Evolutionary conservation across 1,140 invertebrate species (phyloP).

Genomic region (Solen grandis): DNA sequence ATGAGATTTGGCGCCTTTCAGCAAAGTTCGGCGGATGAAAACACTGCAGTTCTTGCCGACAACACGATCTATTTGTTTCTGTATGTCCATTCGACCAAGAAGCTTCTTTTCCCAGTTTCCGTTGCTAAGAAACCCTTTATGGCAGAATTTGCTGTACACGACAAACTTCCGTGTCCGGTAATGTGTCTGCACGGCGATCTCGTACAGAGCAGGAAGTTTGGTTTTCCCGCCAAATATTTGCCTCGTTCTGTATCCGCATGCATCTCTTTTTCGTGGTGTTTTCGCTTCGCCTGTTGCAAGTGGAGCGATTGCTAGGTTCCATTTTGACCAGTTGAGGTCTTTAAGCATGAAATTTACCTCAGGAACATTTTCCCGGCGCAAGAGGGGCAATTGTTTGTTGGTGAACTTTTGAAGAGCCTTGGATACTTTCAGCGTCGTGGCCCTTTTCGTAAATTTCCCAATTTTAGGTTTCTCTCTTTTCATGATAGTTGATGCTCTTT

Average conservation of each 20-base stretch:
- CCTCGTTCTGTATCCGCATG: neutral
- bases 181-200: constrained; percentile 29
- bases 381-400: constrained; percentile 25
- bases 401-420: no score
- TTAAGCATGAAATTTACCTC: constrained; percentile 36
- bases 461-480: no score
- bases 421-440: no score
- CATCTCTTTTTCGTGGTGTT: neutral
- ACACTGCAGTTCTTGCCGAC: constrained; percentile 21
- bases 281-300: neutral
- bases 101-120: constrained; percentile 32
- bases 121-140: neutral
- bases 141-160: constrained; percentile 5
- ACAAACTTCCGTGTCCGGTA: constrained; percentile 4
- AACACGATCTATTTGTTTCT: constrained; percentile 6
- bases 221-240: constrained; percentile 40
- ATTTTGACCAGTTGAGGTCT: constrained; percentile 29
- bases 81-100: neutral
- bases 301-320: constrained; percentile 20
- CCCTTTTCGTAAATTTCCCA: no score
- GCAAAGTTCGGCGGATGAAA: neutral
- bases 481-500: no score
- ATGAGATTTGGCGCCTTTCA: neutral
- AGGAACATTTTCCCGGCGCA: constrained; percentile 44
- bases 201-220: constrained; percentile 34